phyloP scores from a whole-genome alignment of 2,888 invertebrate genomes.

The Agrenia bidenticulata region DNA sequence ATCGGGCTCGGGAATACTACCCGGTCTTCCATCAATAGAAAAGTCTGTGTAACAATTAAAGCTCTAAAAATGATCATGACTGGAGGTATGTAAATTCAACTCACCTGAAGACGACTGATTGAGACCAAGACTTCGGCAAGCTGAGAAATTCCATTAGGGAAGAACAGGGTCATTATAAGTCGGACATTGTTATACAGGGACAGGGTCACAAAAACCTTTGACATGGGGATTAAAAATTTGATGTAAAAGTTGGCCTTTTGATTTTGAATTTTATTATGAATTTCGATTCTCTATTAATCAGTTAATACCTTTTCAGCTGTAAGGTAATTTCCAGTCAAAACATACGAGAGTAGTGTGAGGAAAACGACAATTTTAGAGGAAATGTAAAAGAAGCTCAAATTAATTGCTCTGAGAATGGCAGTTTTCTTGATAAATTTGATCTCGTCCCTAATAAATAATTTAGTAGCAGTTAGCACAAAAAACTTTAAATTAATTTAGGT shows the following conservation, averaged over 20 bases:
- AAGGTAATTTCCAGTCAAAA: conserved; percentile 66
- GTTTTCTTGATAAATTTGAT: conserved; percentile 66
- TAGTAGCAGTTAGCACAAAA: background rate
- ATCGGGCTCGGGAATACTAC: background rate
- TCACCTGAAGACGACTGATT: conserved; percentile 67
- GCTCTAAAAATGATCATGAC: background rate
- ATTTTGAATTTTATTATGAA: background rate
- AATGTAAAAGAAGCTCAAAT: conserved; percentile 66
- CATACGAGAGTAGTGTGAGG: conserved; percentile 75
- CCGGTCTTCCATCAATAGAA: conserved; percentile 57
- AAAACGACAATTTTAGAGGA: conserved; percentile 82
- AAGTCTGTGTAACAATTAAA: conserved; percentile 41
- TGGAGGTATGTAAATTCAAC: background rate
- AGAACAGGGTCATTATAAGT: conserved; percentile 80
- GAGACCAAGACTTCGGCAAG: conserved; percentile 77
- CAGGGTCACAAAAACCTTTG: conserved; percentile 78
- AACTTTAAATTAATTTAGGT: no score
- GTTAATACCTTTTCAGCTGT: conserved; percentile 72
- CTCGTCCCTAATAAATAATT: conserved; percentile 62
- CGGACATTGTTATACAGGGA: conserved; percentile 84
- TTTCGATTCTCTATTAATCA: no score
- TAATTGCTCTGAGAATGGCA: conserved; percentile 66
- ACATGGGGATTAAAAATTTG: conserved; percentile 24
- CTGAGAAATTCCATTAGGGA: conserved; percentile 80
- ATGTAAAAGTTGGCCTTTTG: conserved; percentile 54